Conservation (phyloP, 2,797 vertebrate genomes). For the Parotocinclus haroldoi region DNA sequence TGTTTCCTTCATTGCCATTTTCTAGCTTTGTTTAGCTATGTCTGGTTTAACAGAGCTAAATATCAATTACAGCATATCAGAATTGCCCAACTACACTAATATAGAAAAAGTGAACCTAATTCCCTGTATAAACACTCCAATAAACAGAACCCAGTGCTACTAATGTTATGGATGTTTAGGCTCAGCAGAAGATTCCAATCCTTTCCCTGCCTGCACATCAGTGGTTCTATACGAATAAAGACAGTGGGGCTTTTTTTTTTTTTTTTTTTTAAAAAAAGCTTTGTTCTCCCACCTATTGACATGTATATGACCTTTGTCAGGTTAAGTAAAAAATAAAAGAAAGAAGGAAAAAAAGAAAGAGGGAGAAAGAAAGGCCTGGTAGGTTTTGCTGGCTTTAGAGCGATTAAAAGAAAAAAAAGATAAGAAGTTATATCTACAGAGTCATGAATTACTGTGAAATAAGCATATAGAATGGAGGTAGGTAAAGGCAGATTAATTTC, state of each 20-base stretch:
- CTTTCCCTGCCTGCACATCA: constrained; percentile 63
- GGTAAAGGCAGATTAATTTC: background rate
- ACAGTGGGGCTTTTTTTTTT: constrained; percentile 36
- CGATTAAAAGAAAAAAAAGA: constrained; percentile 17
- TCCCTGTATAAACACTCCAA: background rate
- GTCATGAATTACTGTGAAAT: constrained; percentile 22
- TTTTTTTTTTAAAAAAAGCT: constrained; percentile 70
- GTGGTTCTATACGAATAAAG: constrained; percentile 55
- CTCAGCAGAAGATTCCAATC: constrained; percentile 39
- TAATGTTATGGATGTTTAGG: constrained; percentile 15
- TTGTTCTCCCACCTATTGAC: constrained; percentile 69
- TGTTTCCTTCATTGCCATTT: background rate
- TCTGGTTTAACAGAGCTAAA: background rate
- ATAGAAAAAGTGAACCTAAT: background rate
- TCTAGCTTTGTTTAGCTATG: background rate
- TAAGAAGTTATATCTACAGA: constrained; percentile 41
- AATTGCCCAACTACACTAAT: background rate
- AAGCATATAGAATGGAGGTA: constrained; percentile 29
- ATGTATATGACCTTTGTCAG: constrained; percentile 65
- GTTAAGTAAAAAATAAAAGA: constrained; percentile 11
- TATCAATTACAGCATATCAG: constrained; percentile 1
- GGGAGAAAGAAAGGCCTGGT: constrained; percentile 57
- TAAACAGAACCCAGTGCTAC: background rate
- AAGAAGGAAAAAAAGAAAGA: constrained; percentile 43
- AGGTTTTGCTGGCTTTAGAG: constrained; percentile 58